Evolutionary conservation across 2,113 vertebrate genomes (phyloP), one percentile per base, ranked within the genome.

Genomic region (Tachuris rubrigastra): DNA sequence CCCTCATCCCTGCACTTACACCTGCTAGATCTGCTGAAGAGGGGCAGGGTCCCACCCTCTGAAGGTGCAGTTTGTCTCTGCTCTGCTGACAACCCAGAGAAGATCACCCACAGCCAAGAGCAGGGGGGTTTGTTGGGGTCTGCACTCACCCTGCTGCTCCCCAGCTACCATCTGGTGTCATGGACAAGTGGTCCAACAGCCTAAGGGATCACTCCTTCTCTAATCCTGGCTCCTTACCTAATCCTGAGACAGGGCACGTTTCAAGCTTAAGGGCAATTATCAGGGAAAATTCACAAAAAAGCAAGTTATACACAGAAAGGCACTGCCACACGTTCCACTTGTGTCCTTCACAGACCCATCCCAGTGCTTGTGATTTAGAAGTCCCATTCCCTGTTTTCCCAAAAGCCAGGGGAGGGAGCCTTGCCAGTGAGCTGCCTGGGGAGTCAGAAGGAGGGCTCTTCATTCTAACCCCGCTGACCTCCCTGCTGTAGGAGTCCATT

Each of bases 291-390:
- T 28, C 47, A 75, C 11, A 71, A 63, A 67, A 67, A 58, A 67
- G 9, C 37, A 50, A 92, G 37, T 59, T 37, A 39, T 2, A 35
- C 0, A 0, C 55, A 24, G 22, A 50, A 86, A 88, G 14, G 25
- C 12, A 41, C 13, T 66, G 12, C 50, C 28, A 12, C 27, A 2
- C 16, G 56, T 63, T 49, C 68, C 59, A 60, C 23, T 47, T 46
- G 12, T 44, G 21, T 10, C n/a, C 66, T 63, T 33, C 21, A 72
- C 0, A 0, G 55, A 33, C 27, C 71, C 24, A 16, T 25, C 31
- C 46, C 31, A 71, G 7, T 18, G 11, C 24, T 37, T 46, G 12
- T 6, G 31, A 91, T 35, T 67, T 37, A 47, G 4, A 89, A 44
- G 30, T 22, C 25, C 19, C 47, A 39, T 24, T 44, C 28, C 11